Evolutionary conservation across 1,140 invertebrate species (phyloP).

Genomic region (Drosophila watanabei): DNA sequence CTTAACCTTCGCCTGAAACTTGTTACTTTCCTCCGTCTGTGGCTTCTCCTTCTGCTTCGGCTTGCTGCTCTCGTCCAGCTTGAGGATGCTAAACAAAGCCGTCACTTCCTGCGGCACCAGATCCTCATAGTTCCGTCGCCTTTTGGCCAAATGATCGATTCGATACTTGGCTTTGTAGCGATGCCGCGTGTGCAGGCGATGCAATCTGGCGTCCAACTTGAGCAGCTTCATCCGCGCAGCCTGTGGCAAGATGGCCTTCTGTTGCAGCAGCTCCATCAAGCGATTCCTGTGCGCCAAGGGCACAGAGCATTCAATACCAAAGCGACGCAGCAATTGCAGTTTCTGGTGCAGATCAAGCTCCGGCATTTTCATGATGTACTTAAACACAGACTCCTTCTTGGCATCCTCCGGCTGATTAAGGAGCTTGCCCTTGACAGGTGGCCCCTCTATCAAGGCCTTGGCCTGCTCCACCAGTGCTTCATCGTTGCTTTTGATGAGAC

Average conservation of each 20-base stretch:
- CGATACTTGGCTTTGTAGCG: constrained; percentile 78
- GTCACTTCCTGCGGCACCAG: constrained; percentile 58
- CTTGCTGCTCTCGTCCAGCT: constrained; percentile 57
- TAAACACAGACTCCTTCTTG: constrained; percentile 54
- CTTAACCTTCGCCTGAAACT: neutral
- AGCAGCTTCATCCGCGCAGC: neutral
- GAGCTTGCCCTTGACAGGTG: constrained; percentile 8
- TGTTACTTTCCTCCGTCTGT: constrained; percentile 31
- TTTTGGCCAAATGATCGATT: constrained; percentile 41
- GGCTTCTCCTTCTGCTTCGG: constrained; percentile 24
- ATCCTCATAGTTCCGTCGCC: constrained; percentile 48
- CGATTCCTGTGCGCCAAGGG: constrained; percentile 25
- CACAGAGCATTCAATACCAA: constrained; percentile 64
- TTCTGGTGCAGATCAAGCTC: constrained; percentile 77
- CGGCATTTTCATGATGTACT: constrained; percentile 74
- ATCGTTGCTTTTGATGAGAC: constrained; percentile 66
- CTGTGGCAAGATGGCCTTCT: constrained; percentile 13
- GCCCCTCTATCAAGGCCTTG: constrained; percentile 50
- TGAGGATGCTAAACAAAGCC: constrained; percentile 63
- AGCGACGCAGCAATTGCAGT: constrained; percentile 71
- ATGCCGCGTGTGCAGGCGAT: constrained; percentile 46
- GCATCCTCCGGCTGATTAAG: constrained; percentile 16
- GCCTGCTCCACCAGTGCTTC: constrained; percentile 62
- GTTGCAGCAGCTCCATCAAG: constrained; percentile 37
- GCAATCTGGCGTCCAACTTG: constrained; percentile 44